Percentiles rank a stretch among this genome's conserved stretches.
These are phyloP conservation scores for Trachelus iudaicus DNA, from an alignment of 2,888 invertebrate species.

Conservation along the genomic window DNA sequence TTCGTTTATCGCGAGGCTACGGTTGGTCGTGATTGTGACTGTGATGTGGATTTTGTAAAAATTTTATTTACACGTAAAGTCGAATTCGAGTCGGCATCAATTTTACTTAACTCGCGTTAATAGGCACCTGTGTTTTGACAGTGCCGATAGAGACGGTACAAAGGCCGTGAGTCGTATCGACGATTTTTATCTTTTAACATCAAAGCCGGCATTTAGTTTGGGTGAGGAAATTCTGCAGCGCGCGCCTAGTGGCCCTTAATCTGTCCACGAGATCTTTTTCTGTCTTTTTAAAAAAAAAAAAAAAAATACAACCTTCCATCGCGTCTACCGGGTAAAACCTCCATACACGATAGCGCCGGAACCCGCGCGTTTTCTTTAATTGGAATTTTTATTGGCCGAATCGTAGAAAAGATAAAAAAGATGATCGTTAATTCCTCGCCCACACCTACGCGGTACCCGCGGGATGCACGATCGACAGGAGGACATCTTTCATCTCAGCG, in stretches of 20 bases:
- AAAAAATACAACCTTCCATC: not conserved
- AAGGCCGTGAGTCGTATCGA: slow-evolving; percentile 8
- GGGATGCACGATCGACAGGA: not conserved
- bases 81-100: not conserved
- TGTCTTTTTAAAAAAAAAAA: slow-evolving; percentile 13
- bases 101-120: slow-evolving; percentile 1
- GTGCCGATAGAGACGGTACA: slow-evolving; percentile 19
- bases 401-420: slow-evolving; percentile 12
- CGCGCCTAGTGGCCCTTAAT: slow-evolving; percentile 20
- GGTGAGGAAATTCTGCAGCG: slow-evolving; percentile 21
- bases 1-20: not conserved
- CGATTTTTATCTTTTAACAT: slow-evolving; percentile 18
- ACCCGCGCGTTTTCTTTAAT: slow-evolving; percentile 15
- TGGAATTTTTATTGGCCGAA: slow-evolving; percentile 21
- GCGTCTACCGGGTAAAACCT: not conserved
- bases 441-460: not conserved
- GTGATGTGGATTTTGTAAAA: not conserved
- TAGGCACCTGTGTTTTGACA: slow-evolving; percentile 17
- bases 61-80: not conserved
- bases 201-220: slow-evolving; percentile 16
- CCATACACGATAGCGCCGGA: not conserved
- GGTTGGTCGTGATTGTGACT: not conserved
- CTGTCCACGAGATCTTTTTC: slow-evolving; percentile 19
- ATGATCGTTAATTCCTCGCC: slow-evolving; percentile 19
- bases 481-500: slow-evolving; percentile 1